Conservation (phyloP, 2,888 invertebrate species). For the Aleiodes testaceus region DNA sequence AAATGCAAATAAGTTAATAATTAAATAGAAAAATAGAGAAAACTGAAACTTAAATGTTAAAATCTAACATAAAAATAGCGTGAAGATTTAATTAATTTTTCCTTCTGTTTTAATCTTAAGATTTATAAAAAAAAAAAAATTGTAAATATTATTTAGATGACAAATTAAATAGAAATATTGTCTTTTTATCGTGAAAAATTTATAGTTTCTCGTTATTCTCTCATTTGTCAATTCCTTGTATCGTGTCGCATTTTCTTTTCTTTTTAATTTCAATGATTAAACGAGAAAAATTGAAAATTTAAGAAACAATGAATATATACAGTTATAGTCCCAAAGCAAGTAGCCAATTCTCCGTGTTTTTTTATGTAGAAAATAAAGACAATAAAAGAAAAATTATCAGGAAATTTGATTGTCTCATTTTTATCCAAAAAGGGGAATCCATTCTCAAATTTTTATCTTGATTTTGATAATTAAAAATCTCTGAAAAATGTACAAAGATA, state of each 20-base stretch:
- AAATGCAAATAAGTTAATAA: no score
- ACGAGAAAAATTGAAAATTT: not conserved
- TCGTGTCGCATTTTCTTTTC: slow-evolving; percentile 25
- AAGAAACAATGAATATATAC: slow-evolving; percentile 38
- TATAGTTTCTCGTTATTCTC: slow-evolving; percentile 9
- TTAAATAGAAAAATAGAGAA: no score
- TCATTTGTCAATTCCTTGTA: slow-evolving; percentile 13
- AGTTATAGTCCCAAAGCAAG: slow-evolving; percentile 47
- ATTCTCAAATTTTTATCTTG: no score
- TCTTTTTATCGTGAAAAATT: not conserved
- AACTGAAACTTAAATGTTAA: no score
- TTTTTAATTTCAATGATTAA: slow-evolving; percentile 29
- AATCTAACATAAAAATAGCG: no score
- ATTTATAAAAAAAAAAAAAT: slow-evolving; percentile 8
- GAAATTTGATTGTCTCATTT: no score
- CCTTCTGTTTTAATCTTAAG: not conserved
- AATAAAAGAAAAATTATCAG: slow-evolving; percentile 47
- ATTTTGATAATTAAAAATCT: no score
- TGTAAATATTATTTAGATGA: slow-evolving; percentile 24
- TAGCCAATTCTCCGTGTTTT: slow-evolving; percentile 45
- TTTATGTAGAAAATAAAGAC: slow-evolving; percentile 45
- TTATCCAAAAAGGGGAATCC: no score
- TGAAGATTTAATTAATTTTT: no score
- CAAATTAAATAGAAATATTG: slow-evolving; percentile 5
- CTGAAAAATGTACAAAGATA: no score